Conservation (phyloP, 2,113 vertebrate genomes). For the Rissa tridactyla region DNA sequence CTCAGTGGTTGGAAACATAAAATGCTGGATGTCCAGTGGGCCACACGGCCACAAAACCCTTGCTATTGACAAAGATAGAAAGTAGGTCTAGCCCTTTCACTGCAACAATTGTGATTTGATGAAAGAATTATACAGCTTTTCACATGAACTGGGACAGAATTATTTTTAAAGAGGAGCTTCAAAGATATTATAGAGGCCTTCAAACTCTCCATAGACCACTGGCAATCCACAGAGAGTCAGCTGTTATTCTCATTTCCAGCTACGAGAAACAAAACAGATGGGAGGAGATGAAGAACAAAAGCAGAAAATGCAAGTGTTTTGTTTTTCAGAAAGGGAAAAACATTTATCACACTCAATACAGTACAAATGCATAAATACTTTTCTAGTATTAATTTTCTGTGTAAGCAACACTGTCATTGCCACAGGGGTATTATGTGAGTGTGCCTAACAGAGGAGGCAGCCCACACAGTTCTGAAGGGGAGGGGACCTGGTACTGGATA, state of each 20-base stretch:
- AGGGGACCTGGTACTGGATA: background rate
- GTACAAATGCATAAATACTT: conserved; percentile 49
- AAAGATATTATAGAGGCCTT: conserved; percentile 1
- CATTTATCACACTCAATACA: conserved; percentile 49
- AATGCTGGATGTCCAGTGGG: background rate
- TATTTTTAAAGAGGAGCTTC: conserved; percentile 22
- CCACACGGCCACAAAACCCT: background rate
- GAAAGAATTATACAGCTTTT: conserved; percentile 51
- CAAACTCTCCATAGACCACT: conserved; percentile 35
- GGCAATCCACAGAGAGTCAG: conserved; percentile 20
- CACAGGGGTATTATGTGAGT: background rate
- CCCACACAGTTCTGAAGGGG: background rate
- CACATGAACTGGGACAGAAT: background rate
- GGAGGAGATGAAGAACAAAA: conserved; percentile 45
- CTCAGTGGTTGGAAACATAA: background rate
- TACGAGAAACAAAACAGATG: conserved; percentile 52
- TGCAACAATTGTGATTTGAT: conserved; percentile 4
- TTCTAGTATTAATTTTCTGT: conserved; percentile 45
- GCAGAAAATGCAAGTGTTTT: conserved; percentile 54
- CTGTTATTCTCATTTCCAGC: conserved; percentile 53
- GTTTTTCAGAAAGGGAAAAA: conserved; percentile 46
- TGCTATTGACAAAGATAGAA: conserved; percentile 2
- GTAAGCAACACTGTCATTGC: conserved; percentile 37
- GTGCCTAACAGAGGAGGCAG: background rate
- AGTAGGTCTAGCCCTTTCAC: background rate